phyloP scores from a whole-genome alignment of 2,113 vertebrate species.

The Silurus glanis region DNA sequence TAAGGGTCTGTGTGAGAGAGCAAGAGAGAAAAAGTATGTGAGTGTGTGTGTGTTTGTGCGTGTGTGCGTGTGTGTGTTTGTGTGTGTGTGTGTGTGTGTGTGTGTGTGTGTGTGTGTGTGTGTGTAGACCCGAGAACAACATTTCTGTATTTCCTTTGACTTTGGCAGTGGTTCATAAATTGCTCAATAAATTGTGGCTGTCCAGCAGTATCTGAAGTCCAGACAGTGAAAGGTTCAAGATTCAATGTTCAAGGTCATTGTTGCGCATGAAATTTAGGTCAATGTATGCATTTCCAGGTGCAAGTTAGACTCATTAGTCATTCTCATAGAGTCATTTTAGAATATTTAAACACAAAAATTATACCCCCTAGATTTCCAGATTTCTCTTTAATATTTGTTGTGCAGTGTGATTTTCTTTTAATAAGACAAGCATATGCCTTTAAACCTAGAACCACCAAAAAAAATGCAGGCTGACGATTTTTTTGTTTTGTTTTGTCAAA shows the following conservation, averaged over 20 bases:
- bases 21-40: background rate
- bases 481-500: background rate
- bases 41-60: too few relatives aligned
- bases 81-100: too few relatives aligned
- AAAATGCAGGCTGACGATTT: background rate
- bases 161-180: constrained; percentile 66
- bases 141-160: constrained; percentile 63
- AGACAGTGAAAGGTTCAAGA: background rate
- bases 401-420: background rate
- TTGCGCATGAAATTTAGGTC: background rate
- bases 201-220: constrained; percentile 61
- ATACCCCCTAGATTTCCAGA: background rate
- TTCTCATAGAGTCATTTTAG: background rate
- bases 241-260: background rate
- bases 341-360: too few relatives aligned
- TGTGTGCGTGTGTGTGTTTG: constrained; percentile 15
- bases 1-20: constrained; percentile 34
- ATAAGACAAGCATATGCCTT: background rate
- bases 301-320: too few relatives aligned
- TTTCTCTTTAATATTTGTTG: background rate
- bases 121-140: constrained; percentile 63
- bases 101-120: constrained; percentile 32
- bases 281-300: background rate
- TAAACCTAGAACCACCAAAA: background rate
- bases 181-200: constrained; percentile 69